Conservation (phyloP, 2,888 invertebrate species). For the Stegophylla sp. region DNA sequence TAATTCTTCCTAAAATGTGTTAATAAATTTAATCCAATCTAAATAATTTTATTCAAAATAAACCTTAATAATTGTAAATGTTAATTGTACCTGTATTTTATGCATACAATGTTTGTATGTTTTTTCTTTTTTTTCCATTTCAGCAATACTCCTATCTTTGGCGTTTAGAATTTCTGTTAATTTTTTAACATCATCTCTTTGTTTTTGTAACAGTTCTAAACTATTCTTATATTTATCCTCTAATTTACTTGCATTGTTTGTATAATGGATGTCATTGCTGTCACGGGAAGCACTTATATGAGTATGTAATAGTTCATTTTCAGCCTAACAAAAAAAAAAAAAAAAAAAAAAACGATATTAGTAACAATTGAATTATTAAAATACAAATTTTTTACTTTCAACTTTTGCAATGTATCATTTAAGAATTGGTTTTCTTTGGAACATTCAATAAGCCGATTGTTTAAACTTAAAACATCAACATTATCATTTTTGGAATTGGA, state of each 20-base stretch:
- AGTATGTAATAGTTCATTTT: slow-evolving; percentile 45
- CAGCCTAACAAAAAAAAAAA: slow-evolving; percentile 1
- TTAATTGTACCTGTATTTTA: slow-evolving; percentile 47
- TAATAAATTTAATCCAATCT: slow-evolving; percentile 3
- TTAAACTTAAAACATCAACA: slow-evolving; percentile 32
- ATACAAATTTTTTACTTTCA: slow-evolving; percentile 18
- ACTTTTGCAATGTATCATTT: slow-evolving; percentile 30
- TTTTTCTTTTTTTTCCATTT: slow-evolving; percentile 53
- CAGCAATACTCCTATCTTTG: slow-evolving; percentile 44
- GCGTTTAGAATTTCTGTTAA: slow-evolving; percentile 26
- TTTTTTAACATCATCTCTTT: slow-evolving; percentile 47
- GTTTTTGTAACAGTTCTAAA: slow-evolving; percentile 48
- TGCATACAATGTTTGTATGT: slow-evolving; percentile 47
- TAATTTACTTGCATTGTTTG: slow-evolving; percentile 20
- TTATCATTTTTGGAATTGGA: background rate
- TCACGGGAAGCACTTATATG: slow-evolving; percentile 9
- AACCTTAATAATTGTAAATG: background rate
- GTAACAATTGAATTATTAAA: background rate
- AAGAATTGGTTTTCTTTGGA: slow-evolving; percentile 43
- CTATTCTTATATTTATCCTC: slow-evolving; percentile 37
- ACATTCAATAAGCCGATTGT: slow-evolving; percentile 36
- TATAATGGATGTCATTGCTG: background rate
- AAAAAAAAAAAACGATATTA: background rate
- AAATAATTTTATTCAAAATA: background rate
- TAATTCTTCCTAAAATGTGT: slow-evolving; percentile 40